Base-by-base conservation (phyloP, 2,797 vertebrate species). In the Macropodus opercularis region DNA sequence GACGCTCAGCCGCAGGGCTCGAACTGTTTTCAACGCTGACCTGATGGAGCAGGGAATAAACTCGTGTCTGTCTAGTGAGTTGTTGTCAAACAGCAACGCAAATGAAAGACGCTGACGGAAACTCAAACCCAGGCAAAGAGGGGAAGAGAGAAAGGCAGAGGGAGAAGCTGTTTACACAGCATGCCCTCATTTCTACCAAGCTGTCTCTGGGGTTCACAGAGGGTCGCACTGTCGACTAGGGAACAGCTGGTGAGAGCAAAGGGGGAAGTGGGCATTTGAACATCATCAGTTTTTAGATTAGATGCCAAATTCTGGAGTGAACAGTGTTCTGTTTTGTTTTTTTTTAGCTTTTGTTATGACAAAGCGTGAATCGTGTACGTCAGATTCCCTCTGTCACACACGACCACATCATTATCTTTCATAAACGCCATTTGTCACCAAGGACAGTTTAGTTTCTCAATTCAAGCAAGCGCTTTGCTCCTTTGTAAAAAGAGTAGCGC, bases 151-250 rank as follows among this genome's bases (percentile, higher is more conserved):
- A 6, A 17, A 49, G 56, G 44, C 19, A 42, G 42, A 48, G 23
- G 43, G 9, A 36, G 46, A 49, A 34, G 47, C 49, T 79, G 81
- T 84, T 76, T 79, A 63, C 78, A 71, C n/a, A 12, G 46, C 62
- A 32, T 77, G 86, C 46, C 76, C 82, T 85, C 52, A 54, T 86
- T 84, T 86, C 75, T 67, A 66, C 73, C 60, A 57, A 52, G 67
- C 77, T 50, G 73, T 73, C 77, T 84, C 80, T 40, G 55, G 76
- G 77, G 82, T 83, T 80, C 68, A 48, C 26, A 53, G 70, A 77
- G 82, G 75, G 82, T 80, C 41, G 52, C 61, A 35, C 64, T 55
- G 69, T 63, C 56, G 35, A 56, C 69, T 26, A 27, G 72, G 69
- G 61, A 81, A 69, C 81, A 85, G 80, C 76, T 84, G 85, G 57